phyloP scores from a whole-genome alignment of 2,888 invertebrate genomes.

The Pyrgus malvae region DNA sequence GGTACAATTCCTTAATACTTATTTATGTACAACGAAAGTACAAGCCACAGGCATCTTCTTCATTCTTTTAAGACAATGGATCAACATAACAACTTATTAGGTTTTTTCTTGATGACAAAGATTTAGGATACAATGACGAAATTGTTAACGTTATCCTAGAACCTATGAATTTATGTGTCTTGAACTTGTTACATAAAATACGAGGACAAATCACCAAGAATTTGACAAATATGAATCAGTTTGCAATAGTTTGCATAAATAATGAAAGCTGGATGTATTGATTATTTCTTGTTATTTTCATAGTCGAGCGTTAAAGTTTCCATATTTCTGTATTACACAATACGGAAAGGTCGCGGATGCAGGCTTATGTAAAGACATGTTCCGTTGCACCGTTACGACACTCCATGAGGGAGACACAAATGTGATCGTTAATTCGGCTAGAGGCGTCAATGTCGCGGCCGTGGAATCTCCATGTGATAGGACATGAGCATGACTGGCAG shows the following conservation, averaged over 20 bases:
- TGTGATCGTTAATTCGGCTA: slow-evolving; percentile 48
- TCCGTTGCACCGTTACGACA: slow-evolving; percentile 47
- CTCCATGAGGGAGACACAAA: slow-evolving; percentile 37
- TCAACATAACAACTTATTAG: too few relatives aligned
- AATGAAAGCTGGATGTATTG: slow-evolving; percentile 22
- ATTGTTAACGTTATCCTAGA: too few relatives aligned
- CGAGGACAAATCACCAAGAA: slow-evolving; percentile 32
- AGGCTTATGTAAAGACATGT: slow-evolving; percentile 53
- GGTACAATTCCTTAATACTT: too few relatives aligned
- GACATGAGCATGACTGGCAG: slow-evolving; percentile 42
- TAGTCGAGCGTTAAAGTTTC: slow-evolving; percentile 27
- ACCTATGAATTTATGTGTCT: too few relatives aligned
- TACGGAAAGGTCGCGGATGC: slow-evolving; percentile 50
- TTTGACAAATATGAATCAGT: slow-evolving; percentile 27
- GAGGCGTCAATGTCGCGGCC: slow-evolving; percentile 70
- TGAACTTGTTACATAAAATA: slow-evolving; percentile 27
- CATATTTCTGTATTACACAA: slow-evolving; percentile 32
- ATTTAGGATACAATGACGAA: too few relatives aligned
- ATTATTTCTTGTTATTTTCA: slow-evolving; percentile 19
- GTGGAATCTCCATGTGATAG: slow-evolving; percentile 38
- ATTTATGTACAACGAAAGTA: too few relatives aligned
- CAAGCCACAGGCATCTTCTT: too few relatives aligned
- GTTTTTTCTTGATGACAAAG: too few relatives aligned
- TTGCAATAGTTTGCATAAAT: slow-evolving; percentile 27
- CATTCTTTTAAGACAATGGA: too few relatives aligned